Percentiles rank a stretch among this genome's conserved stretches.
These are phyloP conservation scores for Botia almorhae DNA, from an alignment of 2,797 vertebrate species.

Conservation along the genomic window DNA sequence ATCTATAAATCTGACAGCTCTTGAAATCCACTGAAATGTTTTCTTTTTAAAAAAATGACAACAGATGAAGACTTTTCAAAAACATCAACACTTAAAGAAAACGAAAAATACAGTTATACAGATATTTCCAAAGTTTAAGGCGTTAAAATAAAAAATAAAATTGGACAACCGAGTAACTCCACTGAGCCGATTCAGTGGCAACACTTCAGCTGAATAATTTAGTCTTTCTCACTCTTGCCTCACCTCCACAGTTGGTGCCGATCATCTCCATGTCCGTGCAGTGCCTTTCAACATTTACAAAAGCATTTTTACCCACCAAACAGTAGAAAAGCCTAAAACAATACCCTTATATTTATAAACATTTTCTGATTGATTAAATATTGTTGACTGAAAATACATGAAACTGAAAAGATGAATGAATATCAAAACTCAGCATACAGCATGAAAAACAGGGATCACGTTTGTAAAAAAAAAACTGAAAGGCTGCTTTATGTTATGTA, in stretches of 20 bases:
- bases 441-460: constrained; percentile 59
- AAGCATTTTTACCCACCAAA: constrained; percentile 75
- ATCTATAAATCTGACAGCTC: constrained; percentile 80
- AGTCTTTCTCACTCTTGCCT: constrained; percentile 74
- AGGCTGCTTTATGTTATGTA: constrained; percentile 79
- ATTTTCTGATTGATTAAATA: constrained; percentile 68
- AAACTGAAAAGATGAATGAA: constrained; percentile 71
- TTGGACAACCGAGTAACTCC: constrained; percentile 74
- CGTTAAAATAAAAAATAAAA: constrained; percentile 76
- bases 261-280: constrained; percentile 65
- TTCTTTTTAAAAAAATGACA: constrained; percentile 71
- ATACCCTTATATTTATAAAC: constrained; percentile 70
- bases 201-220: constrained; percentile 75
- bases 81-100: constrained; percentile 76
- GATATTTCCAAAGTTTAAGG: constrained; percentile 83
- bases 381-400: constrained; percentile 65
- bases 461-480: constrained; percentile 68
- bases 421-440: constrained; percentile 61
- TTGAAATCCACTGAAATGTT: constrained; percentile 78
- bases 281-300: constrained; percentile 76
- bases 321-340: constrained; percentile 71
- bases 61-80: constrained; percentile 76
- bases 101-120: constrained; percentile 77
- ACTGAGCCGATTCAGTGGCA: constrained; percentile 77
- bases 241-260: constrained; percentile 41